Evolutionary conservation across 2,797 vertebrate genomes (phyloP), one percentile per base, ranked within the genome.

Genomic region (Lates japonicus): DNA sequence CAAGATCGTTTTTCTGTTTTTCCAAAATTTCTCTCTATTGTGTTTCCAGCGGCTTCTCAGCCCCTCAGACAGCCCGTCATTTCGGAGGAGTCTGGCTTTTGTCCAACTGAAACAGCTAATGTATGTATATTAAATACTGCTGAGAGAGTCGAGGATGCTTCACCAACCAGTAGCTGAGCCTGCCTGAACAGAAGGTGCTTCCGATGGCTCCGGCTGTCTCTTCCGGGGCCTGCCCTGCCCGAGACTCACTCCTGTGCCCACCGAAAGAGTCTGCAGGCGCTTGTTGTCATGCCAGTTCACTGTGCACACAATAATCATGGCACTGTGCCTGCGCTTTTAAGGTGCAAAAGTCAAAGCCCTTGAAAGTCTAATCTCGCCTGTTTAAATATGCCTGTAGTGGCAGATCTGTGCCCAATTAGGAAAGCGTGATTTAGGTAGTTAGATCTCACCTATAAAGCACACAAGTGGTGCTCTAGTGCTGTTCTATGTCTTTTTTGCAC

Each of bases 181-280:
- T 35, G 48, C 52, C 88, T 88, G 86, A 87, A 91, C 88, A 62
- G n/a, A n/a, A n/a, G n/a, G n/a, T 91, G 78, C 71, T 83, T 86
- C 83, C 31, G 9, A 84, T 91, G 90, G 90, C 91, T 91, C 59
- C 84, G 20, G 91, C 92, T 91, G 87, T 90, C 80, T 82, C 67
- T 91, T 83, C 81, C 84, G 86, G 83, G 76, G 88, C 85, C 48
- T 7, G 70, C 67, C 85, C 81, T 85, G 89, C 89, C 89, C 90
- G 89, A 88, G 88, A 62, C 87, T 83, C 80, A 82, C 85, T 86
- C 84, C 87, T 83, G 87, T 68, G 85, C 72, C 84, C 78, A 91
- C 94, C 94, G 90, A 94, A 93, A 95, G 86, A 90, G 83, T 83
- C 93, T 87, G 85, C 87, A 81, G 89, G 88, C 78, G 75, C 91